Evolutionary conservation across 2,113 vertebrate species (phyloP).

Genomic region (Indri indri): DNA sequence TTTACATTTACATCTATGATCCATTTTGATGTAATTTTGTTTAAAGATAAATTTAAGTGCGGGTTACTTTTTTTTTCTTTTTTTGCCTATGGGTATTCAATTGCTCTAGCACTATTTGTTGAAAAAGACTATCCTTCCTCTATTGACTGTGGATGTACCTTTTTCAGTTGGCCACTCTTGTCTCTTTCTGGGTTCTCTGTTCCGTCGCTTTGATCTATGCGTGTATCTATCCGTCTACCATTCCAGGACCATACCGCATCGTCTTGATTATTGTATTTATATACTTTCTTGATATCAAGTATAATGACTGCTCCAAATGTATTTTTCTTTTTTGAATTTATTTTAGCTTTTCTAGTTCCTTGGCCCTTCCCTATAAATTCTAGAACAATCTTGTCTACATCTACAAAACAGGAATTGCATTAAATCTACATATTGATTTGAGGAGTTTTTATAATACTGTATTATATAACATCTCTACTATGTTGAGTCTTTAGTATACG

Average conservation of each 20-base stretch:
- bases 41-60: background rate
- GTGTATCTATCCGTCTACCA: background rate
- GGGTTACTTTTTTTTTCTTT: too few relatives aligned
- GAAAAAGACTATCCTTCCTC: background rate
- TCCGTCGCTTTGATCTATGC: background rate
- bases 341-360: background rate
- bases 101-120: background rate
- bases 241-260: too few relatives aligned
- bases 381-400: background rate
- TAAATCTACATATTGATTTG: background rate
- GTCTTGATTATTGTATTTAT: background rate
- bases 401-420: background rate
- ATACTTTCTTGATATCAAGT: background rate
- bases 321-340: background rate
- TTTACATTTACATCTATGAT: background rate
- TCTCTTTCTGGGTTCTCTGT: background rate
- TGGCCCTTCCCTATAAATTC: background rate
- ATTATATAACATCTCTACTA: background rate
- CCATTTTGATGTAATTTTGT: background rate
- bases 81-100: background rate
- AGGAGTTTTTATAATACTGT: background rate
- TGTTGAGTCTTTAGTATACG: background rate
- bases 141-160: background rate
- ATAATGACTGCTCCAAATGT: background rate
- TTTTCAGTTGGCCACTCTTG: background rate